Base-by-base conservation (phyloP, 2,113 vertebrate species). In the Daboia siamensis region DNA sequence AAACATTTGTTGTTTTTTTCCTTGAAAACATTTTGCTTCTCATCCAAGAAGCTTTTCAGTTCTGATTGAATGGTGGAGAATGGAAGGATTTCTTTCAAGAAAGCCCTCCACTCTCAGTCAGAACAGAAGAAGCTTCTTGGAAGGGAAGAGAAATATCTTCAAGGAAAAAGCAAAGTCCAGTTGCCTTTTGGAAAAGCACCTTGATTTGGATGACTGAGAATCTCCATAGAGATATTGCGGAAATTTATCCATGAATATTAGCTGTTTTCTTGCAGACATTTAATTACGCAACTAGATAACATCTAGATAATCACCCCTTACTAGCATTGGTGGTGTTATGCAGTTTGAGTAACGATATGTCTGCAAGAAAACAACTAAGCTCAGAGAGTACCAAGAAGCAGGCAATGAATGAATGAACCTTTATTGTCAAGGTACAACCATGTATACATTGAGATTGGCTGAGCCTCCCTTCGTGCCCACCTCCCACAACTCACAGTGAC, bases 201-300 rank as follows among this genome's bases (percentile, higher is more conserved):
- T 64, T 64, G 10, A 64, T 5, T 26, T 64, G 29, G 61, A n/a
- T 64, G 26, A 64, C 61, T n/a, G 11, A 64, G 26, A 64, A 64
- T n/a, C 26, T 8, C 26, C 3, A 0, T 12, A 11, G 10, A 92
- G 94, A 93, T 91, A 94, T 92, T 94, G 95, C 95, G 94, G 92
- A 95, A 96, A 94, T 94, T 94, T 88, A 90, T 94, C 95, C 95
- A 90, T 94, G 93, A 93, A 94, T 89, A 91, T 94, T 91, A 92
- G 93, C 94, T 94, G 86, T 29, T 64, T n/a, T 64, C 61, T 64
- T 64, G 26, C 26, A 64, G 61, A 29, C 61, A 12, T 61, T 61
- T 61, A 29, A 61, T 29, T 61, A 61, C 24, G 4, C 26, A 61
- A 29, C 26, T 64, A n/a, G 29, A 64, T 64, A 64, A 64, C 11